phyloP scores from a whole-genome alignment of 2,113 vertebrate species.

The Sitta europaea region DNA sequence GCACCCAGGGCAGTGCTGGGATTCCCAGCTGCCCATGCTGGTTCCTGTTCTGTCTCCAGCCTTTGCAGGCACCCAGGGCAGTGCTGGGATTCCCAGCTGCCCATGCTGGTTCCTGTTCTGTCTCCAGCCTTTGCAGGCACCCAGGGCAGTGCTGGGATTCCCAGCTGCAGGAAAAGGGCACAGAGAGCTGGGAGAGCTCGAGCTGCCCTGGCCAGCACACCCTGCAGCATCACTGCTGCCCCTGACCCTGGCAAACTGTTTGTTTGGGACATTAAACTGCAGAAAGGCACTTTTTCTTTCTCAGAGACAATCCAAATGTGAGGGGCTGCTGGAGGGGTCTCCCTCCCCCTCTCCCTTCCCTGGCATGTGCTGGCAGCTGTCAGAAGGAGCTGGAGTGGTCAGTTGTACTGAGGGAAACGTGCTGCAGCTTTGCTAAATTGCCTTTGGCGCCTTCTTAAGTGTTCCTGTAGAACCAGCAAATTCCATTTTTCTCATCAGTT shows the following conservation, averaged over 20 bases:
- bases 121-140: not conserved
- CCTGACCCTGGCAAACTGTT: not conserved
- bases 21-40: not conserved
- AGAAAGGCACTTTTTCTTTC: not conserved
- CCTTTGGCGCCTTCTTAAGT: conserved; percentile 13
- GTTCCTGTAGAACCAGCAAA: conserved; percentile 43
- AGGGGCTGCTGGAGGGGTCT: not conserved
- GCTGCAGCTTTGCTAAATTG: not conserved
- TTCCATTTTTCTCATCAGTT: conserved; percentile 12
- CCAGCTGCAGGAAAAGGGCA: not conserved
- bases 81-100: not conserved
- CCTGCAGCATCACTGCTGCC: not conserved
- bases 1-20: not conserved
- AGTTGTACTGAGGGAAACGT: not conserved
- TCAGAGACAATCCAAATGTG: not conserved
- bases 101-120: not conserved
- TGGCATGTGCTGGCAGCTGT: not conserved
- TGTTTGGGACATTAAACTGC: not conserved
- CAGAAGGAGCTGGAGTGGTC: not conserved
- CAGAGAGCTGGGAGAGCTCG: not conserved
- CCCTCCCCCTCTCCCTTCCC: not conserved
- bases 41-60: not conserved
- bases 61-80: not conserved
- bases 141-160: not conserved
- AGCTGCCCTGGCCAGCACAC: not conserved